A percentile compares a stretch with the other conserved stretches of the same genome.
Conservation (phyloP, 2,888 invertebrate genomes). For the Orchestes rusci region DNA sequence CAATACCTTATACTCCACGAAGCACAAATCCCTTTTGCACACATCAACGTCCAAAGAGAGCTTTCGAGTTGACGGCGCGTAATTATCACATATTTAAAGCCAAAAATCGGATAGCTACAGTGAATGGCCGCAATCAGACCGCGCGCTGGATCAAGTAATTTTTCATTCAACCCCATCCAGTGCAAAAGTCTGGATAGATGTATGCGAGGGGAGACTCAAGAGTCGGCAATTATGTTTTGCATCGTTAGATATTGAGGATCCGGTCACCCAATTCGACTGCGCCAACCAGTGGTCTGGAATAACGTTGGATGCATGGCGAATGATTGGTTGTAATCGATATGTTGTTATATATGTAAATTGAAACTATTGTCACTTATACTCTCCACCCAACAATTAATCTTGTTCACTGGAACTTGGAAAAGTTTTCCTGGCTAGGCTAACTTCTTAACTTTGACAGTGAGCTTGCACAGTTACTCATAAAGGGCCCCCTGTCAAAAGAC, state of each 20-base stretch:
- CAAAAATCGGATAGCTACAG: conserved; percentile 40
- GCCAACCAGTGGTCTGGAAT: conserved; percentile 25
- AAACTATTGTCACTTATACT: no score
- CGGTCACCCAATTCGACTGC: conserved; percentile 39
- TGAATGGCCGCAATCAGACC: conserved; percentile 43
- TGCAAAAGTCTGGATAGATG: conserved; percentile 28
- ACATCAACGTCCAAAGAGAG: no score
- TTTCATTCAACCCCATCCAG: conserved; percentile 30
- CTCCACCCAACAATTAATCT: no score
- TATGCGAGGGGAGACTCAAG: conserved; percentile 26
- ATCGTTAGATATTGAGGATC: conserved; percentile 44
- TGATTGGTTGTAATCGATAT: no score
- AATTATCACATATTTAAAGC: conserved; percentile 39
- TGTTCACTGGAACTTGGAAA: no score
- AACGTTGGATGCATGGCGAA: no score
- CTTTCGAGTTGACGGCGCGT: no score
- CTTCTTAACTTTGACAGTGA: conserved; percentile 21
- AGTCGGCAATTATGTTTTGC: conserved; percentile 44
- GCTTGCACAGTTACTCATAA: conserved; percentile 18
- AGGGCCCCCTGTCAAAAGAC: conserved; percentile 13
- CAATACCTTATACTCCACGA: no score
- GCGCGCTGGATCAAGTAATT: conserved; percentile 34
- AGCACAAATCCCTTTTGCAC: no score
- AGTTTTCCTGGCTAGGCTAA: no score
- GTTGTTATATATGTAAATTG: no score